phyloP scores from a whole-genome alignment of 1,140 invertebrate species.

The Leptoteleia sp. region DNA sequence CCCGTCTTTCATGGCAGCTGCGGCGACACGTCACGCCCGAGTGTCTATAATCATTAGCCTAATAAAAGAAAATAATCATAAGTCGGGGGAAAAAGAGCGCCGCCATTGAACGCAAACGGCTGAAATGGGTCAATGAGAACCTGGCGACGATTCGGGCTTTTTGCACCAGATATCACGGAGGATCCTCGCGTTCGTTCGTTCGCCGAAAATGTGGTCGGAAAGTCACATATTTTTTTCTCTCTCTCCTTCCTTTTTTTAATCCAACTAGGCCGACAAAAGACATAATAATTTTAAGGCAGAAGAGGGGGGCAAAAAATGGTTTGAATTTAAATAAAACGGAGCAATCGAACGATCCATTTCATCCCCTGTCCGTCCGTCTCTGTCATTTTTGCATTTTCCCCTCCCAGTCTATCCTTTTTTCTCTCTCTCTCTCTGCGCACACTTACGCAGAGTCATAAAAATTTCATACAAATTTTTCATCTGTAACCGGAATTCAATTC shows the following conservation, averaged over 20 bases:
- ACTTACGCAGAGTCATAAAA: constrained; percentile 19
- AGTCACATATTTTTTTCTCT: constrained; percentile 41
- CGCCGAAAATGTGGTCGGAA: constrained; percentile 44
- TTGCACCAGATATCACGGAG: constrained; percentile 34
- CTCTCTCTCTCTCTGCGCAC: too few species aligned
- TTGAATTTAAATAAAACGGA: constrained; percentile 28
- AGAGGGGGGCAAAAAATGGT: constrained; percentile 22
- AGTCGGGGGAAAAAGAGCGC: constrained; percentile 3
- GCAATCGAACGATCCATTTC: not conserved
- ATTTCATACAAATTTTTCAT: constrained; percentile 20
- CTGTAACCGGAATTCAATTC: constrained; percentile 20
- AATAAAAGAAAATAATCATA: constrained; percentile 33
- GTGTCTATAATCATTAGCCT: constrained; percentile 20
- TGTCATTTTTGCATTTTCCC: too few species aligned
- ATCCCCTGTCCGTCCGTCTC: not conserved
- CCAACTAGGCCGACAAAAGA: not conserved
- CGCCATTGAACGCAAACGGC: constrained; percentile 29
- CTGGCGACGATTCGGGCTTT: constrained; percentile 28
- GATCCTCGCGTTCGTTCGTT: constrained; percentile 35
- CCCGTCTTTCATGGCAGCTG: too few species aligned
- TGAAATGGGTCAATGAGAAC: constrained; percentile 40
- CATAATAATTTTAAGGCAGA: too few species aligned
- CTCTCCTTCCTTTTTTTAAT: too few species aligned
- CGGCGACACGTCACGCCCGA: not conserved
- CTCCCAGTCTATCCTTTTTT: too few species aligned